Conservation (phyloP, 2,113 vertebrate species). For the Pteropus alecto region DNA sequence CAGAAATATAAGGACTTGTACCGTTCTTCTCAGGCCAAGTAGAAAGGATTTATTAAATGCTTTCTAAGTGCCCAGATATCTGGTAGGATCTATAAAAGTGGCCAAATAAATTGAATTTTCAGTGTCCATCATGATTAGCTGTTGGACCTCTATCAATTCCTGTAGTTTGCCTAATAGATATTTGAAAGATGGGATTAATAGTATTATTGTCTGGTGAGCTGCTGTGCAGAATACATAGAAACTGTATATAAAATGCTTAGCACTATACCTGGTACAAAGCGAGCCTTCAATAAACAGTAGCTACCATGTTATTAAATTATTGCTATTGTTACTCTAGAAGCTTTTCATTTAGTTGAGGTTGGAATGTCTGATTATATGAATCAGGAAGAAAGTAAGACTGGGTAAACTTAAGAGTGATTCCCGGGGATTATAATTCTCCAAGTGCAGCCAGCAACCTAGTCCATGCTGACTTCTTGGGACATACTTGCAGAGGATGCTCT, state of each 20-base stretch:
- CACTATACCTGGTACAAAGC: background rate
- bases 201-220: background rate
- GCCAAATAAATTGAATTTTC: background rate
- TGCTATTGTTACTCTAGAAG: background rate
- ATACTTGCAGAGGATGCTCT: too few species aligned
- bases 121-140: background rate
- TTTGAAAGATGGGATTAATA: background rate
- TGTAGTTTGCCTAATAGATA: background rate
- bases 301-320: background rate
- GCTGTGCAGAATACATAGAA: background rate
- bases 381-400: background rate
- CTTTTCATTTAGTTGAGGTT: background rate
- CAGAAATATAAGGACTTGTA: background rate
- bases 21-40: background rate
- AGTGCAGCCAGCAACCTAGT: too few species aligned
- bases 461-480: background rate
- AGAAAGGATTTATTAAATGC: background rate
- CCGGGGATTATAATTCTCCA: background rate
- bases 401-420: background rate
- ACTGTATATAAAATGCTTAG: background rate
- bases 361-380: background rate
- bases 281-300: background rate
- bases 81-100: background rate
- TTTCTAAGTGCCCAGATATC: background rate
- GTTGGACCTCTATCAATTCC: background rate